Percentiles rank a stretch among this genome's conserved stretches.
Conservation (phyloP, 2,888 invertebrate genomes). For the Spisula subtruncata region DNA sequence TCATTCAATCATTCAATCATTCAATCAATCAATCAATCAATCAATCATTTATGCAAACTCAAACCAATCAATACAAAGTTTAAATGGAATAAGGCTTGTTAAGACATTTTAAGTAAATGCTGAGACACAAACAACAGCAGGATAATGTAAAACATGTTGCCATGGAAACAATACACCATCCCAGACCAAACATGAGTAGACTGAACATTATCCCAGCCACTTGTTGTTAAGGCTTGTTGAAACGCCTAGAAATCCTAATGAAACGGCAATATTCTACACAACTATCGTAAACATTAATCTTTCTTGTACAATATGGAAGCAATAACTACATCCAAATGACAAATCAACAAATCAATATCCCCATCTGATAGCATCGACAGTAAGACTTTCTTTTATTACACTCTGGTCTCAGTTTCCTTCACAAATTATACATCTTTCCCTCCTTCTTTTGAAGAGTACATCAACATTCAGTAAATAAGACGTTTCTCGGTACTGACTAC, state of each 20-base stretch:
- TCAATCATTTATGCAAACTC: too few relatives aligned
- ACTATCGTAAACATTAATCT: background rate
- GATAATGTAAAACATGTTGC: background rate
- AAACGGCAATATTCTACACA: background rate
- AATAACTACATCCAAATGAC: background rate
- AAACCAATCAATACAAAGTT: too few relatives aligned
- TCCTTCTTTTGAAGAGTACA: background rate
- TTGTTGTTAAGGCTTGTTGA: background rate
- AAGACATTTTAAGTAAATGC: too few relatives aligned
- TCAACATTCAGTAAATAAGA: background rate
- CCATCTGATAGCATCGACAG: background rate
- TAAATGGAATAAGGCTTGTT: too few relatives aligned
- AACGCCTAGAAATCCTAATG: background rate
- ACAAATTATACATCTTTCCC: background rate
- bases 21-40: too few relatives aligned
- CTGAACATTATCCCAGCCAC: background rate
- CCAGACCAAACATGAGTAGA: background rate
- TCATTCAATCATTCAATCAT: too few relatives aligned
- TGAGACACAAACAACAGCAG: too few relatives aligned
- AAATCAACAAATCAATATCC: background rate
- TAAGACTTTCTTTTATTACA: background rate
- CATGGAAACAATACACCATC: background rate
- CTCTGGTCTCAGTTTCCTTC: background rate
- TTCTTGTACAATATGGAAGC: background rate
- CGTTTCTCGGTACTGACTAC: background rate